These are phyloP conservation scores for Thunnus albacares DNA, from an alignment of 2,797 vertebrate genomes.

Conservation along the genomic window DNA sequence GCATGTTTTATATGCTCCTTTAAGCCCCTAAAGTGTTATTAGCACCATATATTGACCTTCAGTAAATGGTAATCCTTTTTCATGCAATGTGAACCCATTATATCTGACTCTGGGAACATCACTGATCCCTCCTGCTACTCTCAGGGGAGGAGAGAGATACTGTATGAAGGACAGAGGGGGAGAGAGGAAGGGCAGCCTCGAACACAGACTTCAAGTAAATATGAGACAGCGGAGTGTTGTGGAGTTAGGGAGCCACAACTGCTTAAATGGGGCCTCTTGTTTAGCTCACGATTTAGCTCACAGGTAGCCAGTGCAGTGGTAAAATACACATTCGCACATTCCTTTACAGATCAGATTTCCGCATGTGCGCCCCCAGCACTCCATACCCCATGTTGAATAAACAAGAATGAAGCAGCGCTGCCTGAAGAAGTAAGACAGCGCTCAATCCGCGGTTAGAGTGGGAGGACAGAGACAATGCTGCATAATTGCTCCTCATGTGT, in stretches of 20 bases:
- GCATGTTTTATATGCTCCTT: neutral
- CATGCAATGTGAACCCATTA: conserved; percentile 38
- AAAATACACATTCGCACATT: neutral
- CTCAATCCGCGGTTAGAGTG: conserved; percentile 37
- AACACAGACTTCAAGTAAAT: conserved; percentile 15
- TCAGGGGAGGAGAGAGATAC: conserved; percentile 32
- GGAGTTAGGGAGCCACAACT: neutral
- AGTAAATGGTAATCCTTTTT: conserved; percentile 49
- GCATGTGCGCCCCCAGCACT: conserved; percentile 19
- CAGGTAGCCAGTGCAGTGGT: neutral
- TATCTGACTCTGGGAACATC: neutral
- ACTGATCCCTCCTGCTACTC: conserved; percentile 27
- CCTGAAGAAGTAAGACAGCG: conserved; percentile 41
- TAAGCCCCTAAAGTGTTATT: conserved; percentile 33
- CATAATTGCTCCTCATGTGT: conserved; percentile 41
- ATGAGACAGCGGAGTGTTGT: conserved; percentile 9
- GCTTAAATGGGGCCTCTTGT: neutral
- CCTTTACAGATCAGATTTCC: conserved; percentile 7
- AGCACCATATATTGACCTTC: conserved; percentile 53
- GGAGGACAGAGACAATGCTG: conserved; percentile 41
- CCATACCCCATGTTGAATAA: conserved; percentile 29
- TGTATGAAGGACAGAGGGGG: conserved; percentile 44
- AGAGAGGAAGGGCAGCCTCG: conserved; percentile 13
- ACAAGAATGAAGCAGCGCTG: conserved; percentile 20
- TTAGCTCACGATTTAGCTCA: conserved; percentile 16